Evolutionary conservation across 2,797 vertebrate genomes (phyloP).

Genomic region (Sphenopsis melanotis): DNA sequence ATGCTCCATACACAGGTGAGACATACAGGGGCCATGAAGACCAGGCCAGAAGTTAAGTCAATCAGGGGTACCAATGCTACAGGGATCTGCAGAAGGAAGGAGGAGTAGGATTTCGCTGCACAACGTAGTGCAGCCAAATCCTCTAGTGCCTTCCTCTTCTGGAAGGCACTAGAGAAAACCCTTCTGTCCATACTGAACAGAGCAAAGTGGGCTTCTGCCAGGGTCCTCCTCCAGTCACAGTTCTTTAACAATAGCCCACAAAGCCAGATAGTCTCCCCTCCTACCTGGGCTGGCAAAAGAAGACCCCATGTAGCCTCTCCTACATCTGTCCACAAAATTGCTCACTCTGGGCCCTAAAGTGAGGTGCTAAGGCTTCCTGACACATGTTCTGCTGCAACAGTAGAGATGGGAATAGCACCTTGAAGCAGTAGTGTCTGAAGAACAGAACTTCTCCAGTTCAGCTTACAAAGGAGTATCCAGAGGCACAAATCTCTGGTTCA

Average conservation of each 20-base stretch:
- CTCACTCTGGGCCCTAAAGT: background rate
- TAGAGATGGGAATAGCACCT: background rate
- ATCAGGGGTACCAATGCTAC: fast-evolving
- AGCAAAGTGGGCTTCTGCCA: background rate
- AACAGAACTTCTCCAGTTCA: background rate
- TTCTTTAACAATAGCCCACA: background rate
- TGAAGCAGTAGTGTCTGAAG: background rate
- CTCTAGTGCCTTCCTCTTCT: background rate
- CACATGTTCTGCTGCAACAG: background rate
- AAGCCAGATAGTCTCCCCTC: background rate
- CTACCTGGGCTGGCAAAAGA: background rate
- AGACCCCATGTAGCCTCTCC: background rate
- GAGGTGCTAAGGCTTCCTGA: background rate
- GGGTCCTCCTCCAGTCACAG: background rate
- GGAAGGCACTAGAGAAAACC: background rate
- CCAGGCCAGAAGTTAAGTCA: background rate
- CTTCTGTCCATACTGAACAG: background rate
- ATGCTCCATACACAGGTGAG: background rate
- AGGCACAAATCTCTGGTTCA: background rate
- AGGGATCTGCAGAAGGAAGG: background rate
- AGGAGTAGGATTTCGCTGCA: background rate
- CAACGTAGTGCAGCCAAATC: background rate
- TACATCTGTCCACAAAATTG: background rate
- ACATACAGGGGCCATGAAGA: background rate
- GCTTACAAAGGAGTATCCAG: background rate